Evolutionary conservation across 2,113 vertebrate genomes (phyloP), one percentile per base, ranked within the genome.

Genomic region (Polypterus bichir): DNA sequence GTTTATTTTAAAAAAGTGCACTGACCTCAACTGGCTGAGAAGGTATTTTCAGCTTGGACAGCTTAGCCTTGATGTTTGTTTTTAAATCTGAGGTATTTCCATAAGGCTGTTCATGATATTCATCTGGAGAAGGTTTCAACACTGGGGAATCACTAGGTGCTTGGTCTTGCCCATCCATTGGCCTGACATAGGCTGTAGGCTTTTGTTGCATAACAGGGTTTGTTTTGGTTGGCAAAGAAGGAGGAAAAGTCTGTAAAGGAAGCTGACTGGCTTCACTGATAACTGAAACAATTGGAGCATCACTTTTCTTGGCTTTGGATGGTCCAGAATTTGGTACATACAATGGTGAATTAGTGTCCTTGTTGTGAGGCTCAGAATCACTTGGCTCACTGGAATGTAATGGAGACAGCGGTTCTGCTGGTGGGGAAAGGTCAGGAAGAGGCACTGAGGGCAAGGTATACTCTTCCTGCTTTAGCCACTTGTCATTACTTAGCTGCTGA

Each of bases 111-210:
- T 73, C 71, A 0, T 67, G 71, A 60, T 82, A 84, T 58, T 83
- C 81, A 47, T 91, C 89, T 0, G 84, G 77, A 2, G 83, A 75
- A 4, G 81, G 80, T 64, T 97, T 98, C 44, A 97, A 82, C 61
- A 92, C 85, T 0, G 94, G 90, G 0, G 96, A 93, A 65, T 89
- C 83, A 4, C 71, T 83, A 1, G 83, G 78, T 8, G 81, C 80
- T 78, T 97, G 94, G 59, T 98, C 95, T 71, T 91, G 94, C 54
- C 89, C 95, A 44, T 98, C 93, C 93, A 97, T 92, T 62, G 96
- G 95, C 60, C 93, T 84, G 52, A 98, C 93, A 0, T 96, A 95
- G 1, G 96, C 96, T 0, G 91, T 97, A 57, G 96, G 95, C 77
- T 99, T 98, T 74, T 86, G 87, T 64, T 88, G 86, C 83, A 92